Percentiles rank a stretch among this genome's conserved stretches.
These are phyloP conservation scores for Anguilla japonica DNA, from an alignment of 2,113 vertebrate species.

Conservation along the genomic window DNA sequence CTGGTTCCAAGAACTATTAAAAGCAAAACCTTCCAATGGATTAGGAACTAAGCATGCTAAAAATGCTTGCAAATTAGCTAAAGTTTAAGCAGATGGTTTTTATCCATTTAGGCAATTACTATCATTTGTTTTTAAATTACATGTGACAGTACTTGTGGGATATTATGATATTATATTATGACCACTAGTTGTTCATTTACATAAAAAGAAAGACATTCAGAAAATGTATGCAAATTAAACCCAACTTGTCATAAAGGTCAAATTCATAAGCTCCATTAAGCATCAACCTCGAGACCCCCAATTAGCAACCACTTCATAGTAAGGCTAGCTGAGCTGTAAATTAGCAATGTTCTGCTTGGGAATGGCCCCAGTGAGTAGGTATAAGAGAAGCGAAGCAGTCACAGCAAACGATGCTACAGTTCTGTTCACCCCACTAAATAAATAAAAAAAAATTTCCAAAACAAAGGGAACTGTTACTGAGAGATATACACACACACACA, in stretches of 20 bases:
- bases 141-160: no score
- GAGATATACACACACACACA: conserved; percentile 1
- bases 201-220: not conserved
- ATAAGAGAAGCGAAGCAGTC: no score
- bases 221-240: not conserved
- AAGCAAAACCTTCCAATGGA: not conserved
- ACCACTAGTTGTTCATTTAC: not conserved
- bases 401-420: no score
- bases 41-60: not conserved
- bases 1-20: not conserved
- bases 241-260: not conserved
- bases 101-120: no score
- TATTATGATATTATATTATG: not conserved
- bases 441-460: not conserved
- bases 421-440: not conserved
- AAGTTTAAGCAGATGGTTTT: no score
- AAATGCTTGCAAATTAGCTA: not conserved
- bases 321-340: not conserved
- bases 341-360: not conserved
- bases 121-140: no score
- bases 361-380: not conserved
- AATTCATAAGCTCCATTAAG: no score
- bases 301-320: not conserved
- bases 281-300: not conserved
- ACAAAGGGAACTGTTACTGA: not conserved